Percentiles rank a stretch among this genome's conserved stretches.
Evolutionary conservation across 2,888 invertebrate species (phyloP).

Genomic region (Magallana nippona): DNA sequence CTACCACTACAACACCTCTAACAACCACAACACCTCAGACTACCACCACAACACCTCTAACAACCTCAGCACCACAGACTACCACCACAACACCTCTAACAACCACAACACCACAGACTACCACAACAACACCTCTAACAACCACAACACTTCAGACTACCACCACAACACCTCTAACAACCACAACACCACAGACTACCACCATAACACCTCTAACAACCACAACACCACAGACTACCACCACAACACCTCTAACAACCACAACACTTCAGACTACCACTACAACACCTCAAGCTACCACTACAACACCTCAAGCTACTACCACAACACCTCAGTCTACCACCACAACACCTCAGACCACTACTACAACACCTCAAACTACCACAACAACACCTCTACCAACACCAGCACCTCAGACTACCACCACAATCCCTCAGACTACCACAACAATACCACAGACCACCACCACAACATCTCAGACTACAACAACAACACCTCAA

Average conservation of each 20-base stretch:
- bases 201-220: background rate
- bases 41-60: background rate
- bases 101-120: constrained; percentile 34
- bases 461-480: background rate
- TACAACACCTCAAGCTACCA: background rate
- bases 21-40: background rate
- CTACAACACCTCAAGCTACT: background rate
- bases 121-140: background rate
- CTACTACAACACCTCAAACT: background rate
- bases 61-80: background rate
- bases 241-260: background rate
- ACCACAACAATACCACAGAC: background rate
- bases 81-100: constrained; percentile 7
- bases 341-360: background rate
- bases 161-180: background rate
- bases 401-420: background rate
- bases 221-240: background rate
- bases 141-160: background rate
- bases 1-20: background rate
- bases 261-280: constrained; percentile 9
- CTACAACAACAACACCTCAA: background rate
- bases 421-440: background rate
- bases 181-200: background rate
- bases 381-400: background rate
- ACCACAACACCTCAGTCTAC: background rate